phyloP scores from a whole-genome alignment of 2,797 vertebrate genomes.

The Myotis vivesi region DNA sequence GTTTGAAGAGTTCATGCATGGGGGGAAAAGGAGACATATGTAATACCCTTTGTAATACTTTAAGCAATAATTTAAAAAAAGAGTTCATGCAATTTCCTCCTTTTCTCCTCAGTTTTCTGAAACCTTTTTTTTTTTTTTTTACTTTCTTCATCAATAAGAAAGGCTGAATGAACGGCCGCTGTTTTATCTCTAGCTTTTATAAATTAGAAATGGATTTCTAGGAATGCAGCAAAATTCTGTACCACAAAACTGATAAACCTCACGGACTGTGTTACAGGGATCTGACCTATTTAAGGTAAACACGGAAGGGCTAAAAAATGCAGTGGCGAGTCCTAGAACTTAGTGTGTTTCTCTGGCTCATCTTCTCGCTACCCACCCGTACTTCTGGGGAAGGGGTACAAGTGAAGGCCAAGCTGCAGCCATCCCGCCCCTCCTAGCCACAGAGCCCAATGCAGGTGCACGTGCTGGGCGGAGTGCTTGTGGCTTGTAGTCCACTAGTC shows the following conservation, averaged over 20 bases:
- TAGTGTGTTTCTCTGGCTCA: not conserved
- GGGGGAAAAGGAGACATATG: too few species aligned
- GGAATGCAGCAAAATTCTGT: slow-evolving; percentile 41
- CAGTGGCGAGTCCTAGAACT: not conserved
- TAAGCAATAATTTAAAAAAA: too few species aligned
- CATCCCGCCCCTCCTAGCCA: not conserved
- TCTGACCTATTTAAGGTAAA: slow-evolving; percentile 40
- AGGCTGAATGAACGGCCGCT: not conserved
- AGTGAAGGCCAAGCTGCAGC: not conserved
- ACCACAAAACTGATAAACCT: slow-evolving; percentile 35
- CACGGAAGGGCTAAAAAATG: not conserved
- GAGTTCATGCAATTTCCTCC: not conserved
- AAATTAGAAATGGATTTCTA: slow-evolving; percentile 70
- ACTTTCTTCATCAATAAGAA: not conserved
- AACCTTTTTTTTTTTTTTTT: not conserved
- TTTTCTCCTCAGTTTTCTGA: not conserved
- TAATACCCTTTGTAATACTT: too few species aligned
- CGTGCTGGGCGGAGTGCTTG: not conserved
- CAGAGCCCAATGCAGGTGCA: fast-evolving
- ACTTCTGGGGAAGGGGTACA: too few species aligned
- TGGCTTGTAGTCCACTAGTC: not conserved
- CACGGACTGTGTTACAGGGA: not conserved
- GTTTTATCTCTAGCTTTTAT: slow-evolving; percentile 38
- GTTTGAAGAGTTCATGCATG: not conserved
- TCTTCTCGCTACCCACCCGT: not conserved